A percentile compares a stretch with the other conserved stretches of the same genome.
These are phyloP conservation scores for Dipus sagitta DNA, from an alignment of 2,797 vertebrate species.

Conservation along the genomic window DNA sequence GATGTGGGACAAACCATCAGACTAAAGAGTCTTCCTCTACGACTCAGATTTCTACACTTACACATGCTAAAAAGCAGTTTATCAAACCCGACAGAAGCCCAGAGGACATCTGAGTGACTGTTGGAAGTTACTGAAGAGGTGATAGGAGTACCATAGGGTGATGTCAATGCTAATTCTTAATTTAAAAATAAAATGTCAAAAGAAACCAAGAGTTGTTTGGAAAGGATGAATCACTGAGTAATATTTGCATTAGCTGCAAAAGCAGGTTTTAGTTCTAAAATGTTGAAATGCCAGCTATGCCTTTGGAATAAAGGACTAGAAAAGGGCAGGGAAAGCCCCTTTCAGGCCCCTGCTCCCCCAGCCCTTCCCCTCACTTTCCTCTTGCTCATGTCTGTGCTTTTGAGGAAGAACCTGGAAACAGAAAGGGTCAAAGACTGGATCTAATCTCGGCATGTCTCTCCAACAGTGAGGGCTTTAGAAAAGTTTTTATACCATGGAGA, in stretches of 20 bases:
- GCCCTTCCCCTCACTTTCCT: constrained; percentile 42
- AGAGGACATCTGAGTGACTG: background rate
- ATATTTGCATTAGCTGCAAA: constrained; percentile 76
- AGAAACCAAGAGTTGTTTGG: constrained; percentile 71
- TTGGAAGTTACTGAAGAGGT: background rate
- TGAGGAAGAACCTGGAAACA: constrained; percentile 74
- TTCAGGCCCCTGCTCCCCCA: background rate
- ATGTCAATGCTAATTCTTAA: constrained; percentile 54
- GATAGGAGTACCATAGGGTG: background rate
- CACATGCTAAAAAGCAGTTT: background rate
- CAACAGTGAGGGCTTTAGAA: constrained; percentile 10
- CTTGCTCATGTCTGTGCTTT: constrained; percentile 60
- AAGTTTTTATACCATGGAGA: constrained; percentile 5
- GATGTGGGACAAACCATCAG: background rate
- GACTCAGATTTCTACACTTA: background rate
- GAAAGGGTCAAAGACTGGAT: constrained; percentile 32
- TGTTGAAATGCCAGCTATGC: constrained; percentile 51
- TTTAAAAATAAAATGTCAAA: constrained; percentile 76
- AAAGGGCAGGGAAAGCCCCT: constrained; percentile 79
- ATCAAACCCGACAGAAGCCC: background rate
- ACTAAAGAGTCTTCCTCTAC: background rate
- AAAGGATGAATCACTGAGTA: constrained; percentile 79
- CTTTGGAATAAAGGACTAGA: constrained; percentile 34
- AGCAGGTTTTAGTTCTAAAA: constrained; percentile 68
- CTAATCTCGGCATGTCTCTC: background rate